Percentiles rank a stretch among this genome's conserved stretches.
Conservation (phyloP, 2,797 vertebrate genomes). For the Numenius phaeopus region DNA sequence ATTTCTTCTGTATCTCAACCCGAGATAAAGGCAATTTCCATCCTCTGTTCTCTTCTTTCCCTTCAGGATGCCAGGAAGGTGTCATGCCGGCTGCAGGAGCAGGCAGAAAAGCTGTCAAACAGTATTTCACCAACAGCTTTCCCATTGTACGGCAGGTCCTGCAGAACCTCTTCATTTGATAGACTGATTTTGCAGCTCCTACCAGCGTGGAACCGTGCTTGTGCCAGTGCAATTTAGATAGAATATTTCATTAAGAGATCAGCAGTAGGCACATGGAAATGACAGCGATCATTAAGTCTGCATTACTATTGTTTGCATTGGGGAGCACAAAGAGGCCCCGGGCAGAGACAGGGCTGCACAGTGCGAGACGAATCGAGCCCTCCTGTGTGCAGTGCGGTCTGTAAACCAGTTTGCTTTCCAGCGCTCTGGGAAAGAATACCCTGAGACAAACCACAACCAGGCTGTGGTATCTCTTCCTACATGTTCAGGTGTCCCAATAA, state of each 20-base stretch:
- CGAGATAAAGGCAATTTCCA: neutral
- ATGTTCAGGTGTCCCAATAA: neutral
- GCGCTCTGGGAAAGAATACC: neutral
- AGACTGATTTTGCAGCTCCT: neutral
- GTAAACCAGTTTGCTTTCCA: neutral
- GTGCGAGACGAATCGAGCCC: neutral
- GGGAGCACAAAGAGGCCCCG: neutral
- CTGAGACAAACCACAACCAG: neutral
- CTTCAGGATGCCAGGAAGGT: neutral
- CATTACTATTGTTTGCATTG: neutral
- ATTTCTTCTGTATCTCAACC: neutral
- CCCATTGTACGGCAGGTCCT: neutral
- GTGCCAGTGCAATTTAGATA: neutral
- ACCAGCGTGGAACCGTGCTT: neutral
- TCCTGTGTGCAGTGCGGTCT: neutral
- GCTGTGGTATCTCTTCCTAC: neutral
- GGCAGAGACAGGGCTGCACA: neutral
- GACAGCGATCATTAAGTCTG: neutral
- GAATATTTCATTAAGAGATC: conserved; percentile 35
- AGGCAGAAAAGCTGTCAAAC: neutral
- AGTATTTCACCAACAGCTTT: neutral
- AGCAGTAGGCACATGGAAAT: neutral
- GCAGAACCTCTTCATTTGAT: neutral
- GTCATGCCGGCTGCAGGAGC: neutral
- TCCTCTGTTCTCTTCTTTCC: neutral